Evolutionary conservation across 2,113 vertebrate species (phyloP).

Genomic region (Eulacestoma nigropectus): DNA sequence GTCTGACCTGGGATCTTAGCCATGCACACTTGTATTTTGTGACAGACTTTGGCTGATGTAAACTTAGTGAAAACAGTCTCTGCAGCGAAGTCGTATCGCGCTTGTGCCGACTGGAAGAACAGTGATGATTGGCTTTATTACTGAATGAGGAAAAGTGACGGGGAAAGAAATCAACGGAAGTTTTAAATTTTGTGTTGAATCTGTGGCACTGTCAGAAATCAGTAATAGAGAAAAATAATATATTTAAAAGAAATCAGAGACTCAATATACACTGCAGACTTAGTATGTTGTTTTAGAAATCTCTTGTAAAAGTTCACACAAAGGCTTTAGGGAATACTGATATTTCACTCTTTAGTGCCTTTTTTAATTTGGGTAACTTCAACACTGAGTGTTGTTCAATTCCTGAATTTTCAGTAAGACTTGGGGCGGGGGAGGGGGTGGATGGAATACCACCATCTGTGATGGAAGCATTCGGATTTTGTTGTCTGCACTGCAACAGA

Average conservation of each 20-base stretch:
- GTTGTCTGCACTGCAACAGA: not conserved
- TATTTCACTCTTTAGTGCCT: not conserved
- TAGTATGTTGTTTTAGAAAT: not conserved
- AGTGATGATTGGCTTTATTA: not conserved
- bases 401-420: not conserved
- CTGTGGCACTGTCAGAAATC: not conserved
- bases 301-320: not conserved
- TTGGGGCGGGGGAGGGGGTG: not conserved
- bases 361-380: not conserved
- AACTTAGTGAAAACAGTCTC: not conserved
- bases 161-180: not conserved
- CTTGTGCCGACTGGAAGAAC: not conserved
- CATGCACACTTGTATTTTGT: not conserved
- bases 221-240: not conserved
- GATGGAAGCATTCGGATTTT: not conserved
- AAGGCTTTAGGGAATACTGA: not conserved
- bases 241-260: not conserved
- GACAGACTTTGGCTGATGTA: not conserved
- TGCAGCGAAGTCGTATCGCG: not conserved
- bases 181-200: not conserved
- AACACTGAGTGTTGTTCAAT: not conserved
- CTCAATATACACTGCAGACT: not conserved
- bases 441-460: not conserved
- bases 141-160: not conserved
- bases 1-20: slow-evolving; percentile 4